Base-by-base conservation (phyloP, 1,140 invertebrate genomes). In the Mya arenaria region DNA sequence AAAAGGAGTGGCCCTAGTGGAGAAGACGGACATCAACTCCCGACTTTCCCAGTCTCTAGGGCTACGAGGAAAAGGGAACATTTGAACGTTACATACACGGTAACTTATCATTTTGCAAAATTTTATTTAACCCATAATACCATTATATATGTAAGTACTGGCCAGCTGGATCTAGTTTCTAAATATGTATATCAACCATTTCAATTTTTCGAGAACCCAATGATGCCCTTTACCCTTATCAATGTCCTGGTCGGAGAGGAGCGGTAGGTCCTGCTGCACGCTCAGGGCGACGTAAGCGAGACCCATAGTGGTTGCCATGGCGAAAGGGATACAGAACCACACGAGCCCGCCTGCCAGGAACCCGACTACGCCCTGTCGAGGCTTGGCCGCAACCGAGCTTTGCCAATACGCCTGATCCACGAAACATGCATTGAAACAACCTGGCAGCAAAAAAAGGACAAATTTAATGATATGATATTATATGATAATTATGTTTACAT, bases 401-500 rank as follows among this genome's bases (percentile, higher is more conserved):
- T 93, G 92, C 92, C 92, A 93, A 71, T 92, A 93, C 0, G 92
- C 90, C 86, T 93, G 93, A 85, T 93, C 93, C 15, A 93, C 92
- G 83, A 93, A 93, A 1, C 93, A 91, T 10, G 93, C 92, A 10
- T 92, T 92, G 84, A 93, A 93, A 79, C 93, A 93, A 25, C 92
- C 92, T 91, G 78, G 10, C 80, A 68, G 28, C 56, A 52, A 77
- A 73, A 3, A 37, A 52, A 52, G 1, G 48, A 4, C 19, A 52
- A 52, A 23, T n/a, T n/a, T n/a, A n/a, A n/a, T n/a, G n/a, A n/a
- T n/a, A n/a, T n/a, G n/a, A n/a, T n/a, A n/a, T n/a, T n/a, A n/a
- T n/a, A n/a, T n/a, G n/a, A n/a, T n/a, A n/a, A n/a, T n/a, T n/a
- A n/a, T n/a, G n/a, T n/a, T n/a, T n/a, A n/a, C n/a, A n/a, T n/a